Evolutionary conservation across 2,797 vertebrate species (phyloP), one percentile per base, ranked within the genome.

Genomic region (Phoeniculus purpureus): DNA sequence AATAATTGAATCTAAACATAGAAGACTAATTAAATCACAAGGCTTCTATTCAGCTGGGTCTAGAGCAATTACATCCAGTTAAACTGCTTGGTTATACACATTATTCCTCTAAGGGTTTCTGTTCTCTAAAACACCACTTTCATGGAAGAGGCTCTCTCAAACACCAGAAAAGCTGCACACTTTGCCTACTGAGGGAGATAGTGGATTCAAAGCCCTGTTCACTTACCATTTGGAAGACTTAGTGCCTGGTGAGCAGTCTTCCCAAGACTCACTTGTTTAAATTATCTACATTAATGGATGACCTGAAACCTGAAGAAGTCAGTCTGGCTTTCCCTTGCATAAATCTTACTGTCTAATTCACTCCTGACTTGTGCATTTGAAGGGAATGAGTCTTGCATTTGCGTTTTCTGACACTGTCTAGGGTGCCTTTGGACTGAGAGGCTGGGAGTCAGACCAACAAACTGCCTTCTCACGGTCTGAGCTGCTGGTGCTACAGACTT

Each of bases 281-380:
- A 67, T 81, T 92, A 89, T 82, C 91, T 62, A 56, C 56, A 37
- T 75, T 93, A 92, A 93, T 87, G 81, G 85, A 93, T 88, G 78
- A 91, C 64, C 81, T 93, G 94, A 91, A 94, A 90, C 56, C 34
- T 78, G 75, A 90, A 87, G 67, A 90, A 90, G 75, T 65, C 78
- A 82, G 65, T 52, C 85, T 86, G 83, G 67, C 61, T 82, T 82
- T 78, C 68, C 64, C 34, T 84, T 88, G 43, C 59, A 70, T 37
- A 86, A 92, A 91, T 83, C 32, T 76, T 34, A 54, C 64, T 51
- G 18, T 73, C 64, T 43, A 43, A 43, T 43, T 43, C 67, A 34
- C 47, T 83, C 18, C 2, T 17, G 56, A 62, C 45, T 76, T 5
- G 1, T 27, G 40, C 54, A 34, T 72, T 77, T 80, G n/a, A 93